Evolutionary conservation across 2,113 vertebrate genomes (phyloP), one percentile per base, ranked within the genome.

Genomic region (Phylloscopus trochiloides): DNA sequence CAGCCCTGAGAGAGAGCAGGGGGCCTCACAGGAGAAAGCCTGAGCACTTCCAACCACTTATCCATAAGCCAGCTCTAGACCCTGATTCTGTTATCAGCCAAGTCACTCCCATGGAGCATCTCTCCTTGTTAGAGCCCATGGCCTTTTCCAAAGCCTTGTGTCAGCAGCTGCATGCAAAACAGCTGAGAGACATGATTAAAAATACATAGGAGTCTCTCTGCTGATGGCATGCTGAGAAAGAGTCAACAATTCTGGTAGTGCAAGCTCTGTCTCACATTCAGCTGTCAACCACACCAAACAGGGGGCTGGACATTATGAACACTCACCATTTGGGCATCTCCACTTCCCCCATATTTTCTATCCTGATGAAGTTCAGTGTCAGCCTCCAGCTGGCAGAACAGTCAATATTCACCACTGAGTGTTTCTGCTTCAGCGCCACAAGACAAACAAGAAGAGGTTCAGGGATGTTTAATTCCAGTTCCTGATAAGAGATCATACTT

Each of bases 151-250:
- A 75, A 90, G 79, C 71, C 12, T 6, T 5, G 43, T 68, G 61
- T 38, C 82, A 84, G 81, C 78, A 92, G 61, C 90, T 81, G 59
- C 90, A 54, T 20, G 45, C 45, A 77, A 52, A 86, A 45, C 79
- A 72, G 74, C 61, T 58, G 66, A 72, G 67, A 89, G 16, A 65
- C 45, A 57, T 21, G 38, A 91, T 36, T 47, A 68, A 83, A 89
- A 76, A 73, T 17, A 43, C 45, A 93, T 31, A 1, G 31, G 82
- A 51, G 63, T n/a, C 18, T 81, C 50, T 90, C 40, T 81, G 74
- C 82, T 88, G 63, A 10, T 36, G 45, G 68, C 79, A 67, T 4
- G 28, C 36, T 54, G 74, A 81, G 52, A 73, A 74, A 70, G 2
- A 74, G 51, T 1, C 66, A 58, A 24, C 43, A 63, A 3, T 11